Evolutionary conservation across 2,888 invertebrate species (phyloP).

Genomic region (Drosophila pseudotalamancana): DNA sequence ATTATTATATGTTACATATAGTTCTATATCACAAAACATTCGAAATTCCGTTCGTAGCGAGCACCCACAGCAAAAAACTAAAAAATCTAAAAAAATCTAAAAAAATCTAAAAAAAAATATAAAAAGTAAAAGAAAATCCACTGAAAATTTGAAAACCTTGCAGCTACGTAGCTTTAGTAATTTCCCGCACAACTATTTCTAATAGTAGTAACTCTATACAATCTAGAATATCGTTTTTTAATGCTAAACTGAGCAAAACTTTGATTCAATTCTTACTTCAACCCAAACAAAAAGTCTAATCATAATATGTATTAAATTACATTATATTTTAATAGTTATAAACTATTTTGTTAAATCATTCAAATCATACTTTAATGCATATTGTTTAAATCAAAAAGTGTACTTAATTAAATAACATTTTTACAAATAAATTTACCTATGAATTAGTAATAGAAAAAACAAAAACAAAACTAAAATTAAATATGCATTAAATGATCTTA

Average conservation of each 20-base stretch:
- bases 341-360: slow-evolving; percentile 51
- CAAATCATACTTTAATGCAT: too few species aligned
- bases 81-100: neutral
- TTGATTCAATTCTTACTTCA: slow-evolving; percentile 23
- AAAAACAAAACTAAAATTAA: too few species aligned
- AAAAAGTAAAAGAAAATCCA: too few species aligned
- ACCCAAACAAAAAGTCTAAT: slow-evolving; percentile 17
- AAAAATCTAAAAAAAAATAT: neutral
- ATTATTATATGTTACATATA: slow-evolving; percentile 19
- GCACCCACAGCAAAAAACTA: slow-evolving; percentile 19
- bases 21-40: slow-evolving; percentile 62
- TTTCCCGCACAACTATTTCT: slow-evolving; percentile 16
- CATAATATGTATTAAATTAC: slow-evolving; percentile 39
- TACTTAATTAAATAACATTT: slow-evolving; percentile 70
- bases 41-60: slow-evolving; percentile 64
- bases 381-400: slow-evolving; percentile 46
- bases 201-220: slow-evolving; percentile 14
- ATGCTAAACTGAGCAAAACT: slow-evolving; percentile 15
- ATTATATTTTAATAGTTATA: slow-evolving; percentile 55
- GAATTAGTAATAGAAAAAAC: slow-evolving; percentile 2
- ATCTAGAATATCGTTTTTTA: slow-evolving; percentile 4
- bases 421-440: slow-evolving; percentile 8
- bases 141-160: too few species aligned
- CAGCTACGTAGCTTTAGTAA: slow-evolving; percentile 21
- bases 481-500: slow-evolving; percentile 48